Conservation (phyloP, 2,113 vertebrate genomes). For the Lagopus leucura region DNA sequence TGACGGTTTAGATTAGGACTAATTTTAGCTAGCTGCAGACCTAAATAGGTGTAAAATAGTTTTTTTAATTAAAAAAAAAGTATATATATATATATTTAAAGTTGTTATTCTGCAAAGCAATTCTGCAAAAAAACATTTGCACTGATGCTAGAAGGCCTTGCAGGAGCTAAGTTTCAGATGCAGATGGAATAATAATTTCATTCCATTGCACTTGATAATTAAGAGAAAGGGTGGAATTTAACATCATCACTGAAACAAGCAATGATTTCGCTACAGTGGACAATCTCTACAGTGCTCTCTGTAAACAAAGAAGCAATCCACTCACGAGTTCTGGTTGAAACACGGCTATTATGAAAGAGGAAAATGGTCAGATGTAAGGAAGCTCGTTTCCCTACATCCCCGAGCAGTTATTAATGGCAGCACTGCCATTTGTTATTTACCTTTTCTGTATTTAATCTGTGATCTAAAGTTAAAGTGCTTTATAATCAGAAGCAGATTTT, state of each 20-base stretch:
- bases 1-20: neutral
- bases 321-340: neutral
- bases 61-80: neutral
- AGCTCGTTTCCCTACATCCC: neutral
- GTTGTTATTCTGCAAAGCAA: neutral
- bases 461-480: neutral
- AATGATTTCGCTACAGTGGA: neutral
- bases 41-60: neutral
- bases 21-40: neutral
- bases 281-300: neutral
- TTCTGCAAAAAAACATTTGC: neutral
- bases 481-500: neutral
- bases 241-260: neutral
- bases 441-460: neutral
- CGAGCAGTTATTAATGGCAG: neutral
- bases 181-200: neutral
- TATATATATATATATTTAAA: neutral
- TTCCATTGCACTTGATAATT: neutral
- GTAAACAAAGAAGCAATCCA: neutral
- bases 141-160: neutral
- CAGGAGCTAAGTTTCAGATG: neutral
- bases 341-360: fast-evolving
- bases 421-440: neutral
- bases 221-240: neutral
- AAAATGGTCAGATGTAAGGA: neutral